These are phyloP conservation scores for Agonum fuliginosum DNA, from an alignment of 2,888 invertebrate species.

Conservation along the genomic window DNA sequence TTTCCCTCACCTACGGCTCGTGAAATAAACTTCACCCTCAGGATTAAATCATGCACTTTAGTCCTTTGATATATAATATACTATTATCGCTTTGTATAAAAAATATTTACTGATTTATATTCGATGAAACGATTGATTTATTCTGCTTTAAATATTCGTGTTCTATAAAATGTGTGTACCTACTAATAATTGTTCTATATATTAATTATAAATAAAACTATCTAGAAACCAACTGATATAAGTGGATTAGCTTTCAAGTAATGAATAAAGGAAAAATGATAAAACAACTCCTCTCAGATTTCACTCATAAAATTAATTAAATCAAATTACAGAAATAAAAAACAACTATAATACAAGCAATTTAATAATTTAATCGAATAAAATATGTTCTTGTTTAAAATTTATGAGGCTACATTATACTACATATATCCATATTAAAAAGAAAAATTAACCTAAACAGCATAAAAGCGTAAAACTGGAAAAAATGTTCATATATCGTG, in stretches of 20 bases:
- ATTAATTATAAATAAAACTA: too few relatives aligned
- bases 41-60: too few relatives aligned
- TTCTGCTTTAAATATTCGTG: too few relatives aligned
- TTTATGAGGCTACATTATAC: slow-evolving; percentile 26
- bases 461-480: slow-evolving; percentile 26
- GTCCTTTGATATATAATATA: too few relatives aligned
- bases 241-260: not conserved
- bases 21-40: too few relatives aligned
- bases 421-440: slow-evolving; percentile 9
- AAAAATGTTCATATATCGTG: slow-evolving; percentile 41
- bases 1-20: too few relatives aligned
- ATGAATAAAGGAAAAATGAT: slow-evolving; percentile 19
- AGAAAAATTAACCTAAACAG: not conserved
- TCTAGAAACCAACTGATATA: not conserved
- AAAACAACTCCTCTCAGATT: not conserved
- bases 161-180: too few relatives aligned
- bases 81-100: too few relatives aligned
- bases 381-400: slow-evolving; percentile 34
- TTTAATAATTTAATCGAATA: slow-evolving; percentile 30
- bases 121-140: too few relatives aligned
- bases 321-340: slow-evolving; percentile 40
- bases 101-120: too few relatives aligned
- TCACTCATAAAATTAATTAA: slow-evolving; percentile 29
- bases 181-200: too few relatives aligned
- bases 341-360: slow-evolving; percentile 31